Evolutionary conservation across 2,113 vertebrate species (phyloP), one percentile per base, ranked within the genome.

Genomic region (Egretta garzetta): DNA sequence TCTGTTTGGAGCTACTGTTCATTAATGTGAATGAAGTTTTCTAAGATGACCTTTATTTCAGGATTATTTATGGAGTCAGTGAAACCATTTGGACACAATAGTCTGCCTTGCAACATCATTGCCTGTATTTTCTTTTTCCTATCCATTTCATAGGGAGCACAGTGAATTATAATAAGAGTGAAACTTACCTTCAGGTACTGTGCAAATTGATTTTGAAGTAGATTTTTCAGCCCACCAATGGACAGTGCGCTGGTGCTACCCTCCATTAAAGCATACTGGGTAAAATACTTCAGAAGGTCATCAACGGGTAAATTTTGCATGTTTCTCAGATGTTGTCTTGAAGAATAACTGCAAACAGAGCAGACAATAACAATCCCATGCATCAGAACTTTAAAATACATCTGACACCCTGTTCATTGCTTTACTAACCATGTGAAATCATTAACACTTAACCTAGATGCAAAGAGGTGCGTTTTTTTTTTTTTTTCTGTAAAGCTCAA

Each of bases 211-310:
- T 91, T 94, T 72, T 97, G 96, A 80, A 98, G 89, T 7, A 96
- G 76, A n/a, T 35, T 97, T 93, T 96, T 97, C 62, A 98, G 62
- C 62, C 97, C 97, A 30, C 0, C 68, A 10, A 96, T 90, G 62
- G 97, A 97, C 56, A 98, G 81, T 43, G 83, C 72, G 35, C 7
- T 86, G 55, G 93, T 96, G 53, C 96, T 97, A 32, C 97, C 97
- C 53, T 98, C 97, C 96, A 63, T 91, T 86, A 97, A 49, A 50
- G 97, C 96, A 62, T 95, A 97, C 68, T 97, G 83, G 30, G 97
- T 98, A 50, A 98, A 98, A 67, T 82, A 80, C 59, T 97, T 97
- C 88, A 98, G 72, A 53, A 98, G 95, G 43, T 97, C 89, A 6
- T 97, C 96, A 0, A 53, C 80, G 64, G 93, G 64, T 90, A 98